phyloP scores from a whole-genome alignment of 1,140 invertebrate genomes.

The Triops longicaudatus region DNA sequence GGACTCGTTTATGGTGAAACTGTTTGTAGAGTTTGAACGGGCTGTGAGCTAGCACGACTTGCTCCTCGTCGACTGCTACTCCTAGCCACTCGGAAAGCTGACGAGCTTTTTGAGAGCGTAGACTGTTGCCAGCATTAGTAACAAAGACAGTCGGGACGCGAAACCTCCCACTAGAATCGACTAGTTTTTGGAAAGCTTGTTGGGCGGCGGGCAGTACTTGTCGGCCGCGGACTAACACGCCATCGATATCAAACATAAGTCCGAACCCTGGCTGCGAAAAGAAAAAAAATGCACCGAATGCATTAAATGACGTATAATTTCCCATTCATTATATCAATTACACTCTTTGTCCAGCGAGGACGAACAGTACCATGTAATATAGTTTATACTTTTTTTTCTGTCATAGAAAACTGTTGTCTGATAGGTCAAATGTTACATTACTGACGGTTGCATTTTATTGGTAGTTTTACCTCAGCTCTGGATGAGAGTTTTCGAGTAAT shows the following conservation, averaged over 20 bases:
- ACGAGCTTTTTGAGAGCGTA: conserved; percentile 51
- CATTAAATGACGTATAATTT: conserved; percentile 16
- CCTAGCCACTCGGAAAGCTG: conserved; percentile 55
- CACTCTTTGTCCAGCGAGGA: too few relatives aligned
- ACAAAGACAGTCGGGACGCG: conserved; percentile 59
- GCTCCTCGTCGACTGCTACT: conserved; percentile 50
- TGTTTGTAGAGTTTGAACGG: conserved; percentile 55
- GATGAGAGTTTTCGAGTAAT: too few relatives aligned
- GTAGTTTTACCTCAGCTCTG: too few relatives aligned
- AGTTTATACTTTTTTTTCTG: too few relatives aligned
- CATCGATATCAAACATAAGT: conserved; percentile 63
- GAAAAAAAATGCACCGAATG: conserved; percentile 16
- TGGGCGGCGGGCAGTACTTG: conserved; percentile 53
- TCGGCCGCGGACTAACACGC: conserved; percentile 57
- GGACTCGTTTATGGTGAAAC: conserved; percentile 55
- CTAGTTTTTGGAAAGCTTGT: conserved; percentile 48
- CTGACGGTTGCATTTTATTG: too few relatives aligned
- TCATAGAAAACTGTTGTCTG: too few relatives aligned
- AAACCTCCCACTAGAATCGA: conserved; percentile 49
- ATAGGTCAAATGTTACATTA: too few relatives aligned
- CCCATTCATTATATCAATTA: too few relatives aligned
- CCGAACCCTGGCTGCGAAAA: conserved; percentile 45
- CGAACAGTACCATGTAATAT: too few relatives aligned
- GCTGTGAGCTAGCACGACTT: conserved; percentile 63
- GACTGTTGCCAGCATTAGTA: conserved; percentile 56